Percentiles rank a stretch among this genome's conserved stretches.
Evolutionary conservation across 2,888 invertebrate genomes (phyloP).

Genomic region (Euzetes globulus): DNA sequence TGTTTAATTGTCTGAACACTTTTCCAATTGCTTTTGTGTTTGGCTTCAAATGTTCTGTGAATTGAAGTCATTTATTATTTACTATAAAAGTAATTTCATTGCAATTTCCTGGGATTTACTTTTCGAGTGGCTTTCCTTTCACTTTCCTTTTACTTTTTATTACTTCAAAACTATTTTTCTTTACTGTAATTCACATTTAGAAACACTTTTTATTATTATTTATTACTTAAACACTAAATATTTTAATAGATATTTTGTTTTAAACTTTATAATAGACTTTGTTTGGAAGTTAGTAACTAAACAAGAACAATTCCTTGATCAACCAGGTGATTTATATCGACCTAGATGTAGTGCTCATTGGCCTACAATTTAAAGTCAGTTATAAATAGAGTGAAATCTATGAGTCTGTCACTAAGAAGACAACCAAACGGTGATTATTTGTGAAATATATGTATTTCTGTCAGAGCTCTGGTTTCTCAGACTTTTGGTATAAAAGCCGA

Average conservation of each 20-base stretch:
- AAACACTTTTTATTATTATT: background rate
- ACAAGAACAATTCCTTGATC: too few relatives aligned
- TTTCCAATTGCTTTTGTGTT: background rate
- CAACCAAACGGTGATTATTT: background rate
- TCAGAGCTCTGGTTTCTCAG: too few relatives aligned
- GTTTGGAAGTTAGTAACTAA: too few relatives aligned
- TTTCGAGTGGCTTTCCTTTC: background rate
- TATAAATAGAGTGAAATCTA: too few relatives aligned
- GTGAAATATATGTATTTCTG: too few relatives aligned
- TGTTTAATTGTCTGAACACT: background rate
- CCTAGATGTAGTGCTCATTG: too few relatives aligned
- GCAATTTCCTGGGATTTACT: constrained; percentile 14
- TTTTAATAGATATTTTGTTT: too few relatives aligned
- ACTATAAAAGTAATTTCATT: constrained; percentile 1
- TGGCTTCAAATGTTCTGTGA: background rate
- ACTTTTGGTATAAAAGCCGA: too few relatives aligned
- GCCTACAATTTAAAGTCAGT: too few relatives aligned
- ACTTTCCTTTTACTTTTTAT: background rate
- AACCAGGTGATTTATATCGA: too few relatives aligned
- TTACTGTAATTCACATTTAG: background rate
- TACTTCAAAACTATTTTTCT: too few relatives aligned
- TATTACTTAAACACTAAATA: background rate
- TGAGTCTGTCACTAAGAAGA: background rate
- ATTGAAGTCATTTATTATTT: background rate
- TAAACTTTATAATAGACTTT: too few relatives aligned